Evolutionary conservation across 2,113 vertebrate species (phyloP).

Genomic region (Melanostigma gelatinosum): DNA sequence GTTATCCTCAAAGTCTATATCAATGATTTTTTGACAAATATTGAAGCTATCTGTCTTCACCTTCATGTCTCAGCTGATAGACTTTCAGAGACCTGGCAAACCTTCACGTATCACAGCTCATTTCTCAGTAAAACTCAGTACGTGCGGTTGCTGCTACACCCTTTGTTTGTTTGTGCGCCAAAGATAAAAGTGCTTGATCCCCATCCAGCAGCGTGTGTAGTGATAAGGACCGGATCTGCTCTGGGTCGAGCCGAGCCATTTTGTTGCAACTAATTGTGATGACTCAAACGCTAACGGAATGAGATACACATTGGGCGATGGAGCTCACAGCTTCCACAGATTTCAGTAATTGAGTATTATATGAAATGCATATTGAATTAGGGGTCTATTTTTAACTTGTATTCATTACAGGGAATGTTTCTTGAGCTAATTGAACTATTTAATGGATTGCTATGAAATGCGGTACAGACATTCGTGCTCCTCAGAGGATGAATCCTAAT

Average conservation of each 20-base stretch:
- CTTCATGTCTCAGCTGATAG: not conserved
- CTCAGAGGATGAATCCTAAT: slow-evolving; percentile 6
- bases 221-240: slow-evolving; percentile 64
- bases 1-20: not conserved
- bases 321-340: slow-evolving; percentile 36
- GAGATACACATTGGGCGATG: slow-evolving; percentile 44
- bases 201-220: slow-evolving; percentile 54
- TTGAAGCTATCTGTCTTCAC: not conserved
- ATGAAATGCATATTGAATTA: slow-evolving; percentile 32
- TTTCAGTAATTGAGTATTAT: slow-evolving; percentile 40
- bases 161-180: slow-evolving; percentile 30
- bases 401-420: slow-evolving; percentile 3
- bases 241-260: slow-evolving; percentile 55
- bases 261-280: slow-evolving; percentile 60
- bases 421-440: not conserved
- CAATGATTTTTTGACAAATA: not conserved
- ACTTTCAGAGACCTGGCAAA: slow-evolving; percentile 8
- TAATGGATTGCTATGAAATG: slow-evolving; percentile 18
- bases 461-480: slow-evolving; percentile 3
- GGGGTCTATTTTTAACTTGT: slow-evolving; percentile 29
- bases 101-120: not conserved
- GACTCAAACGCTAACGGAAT: slow-evolving; percentile 46
- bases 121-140: slow-evolving; percentile 21
- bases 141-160: not conserved
- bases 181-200: slow-evolving; percentile 56